Evolutionary conservation across 2,113 vertebrate species (phyloP).

Genomic region (Zonotrichia leucophrys): DNA sequence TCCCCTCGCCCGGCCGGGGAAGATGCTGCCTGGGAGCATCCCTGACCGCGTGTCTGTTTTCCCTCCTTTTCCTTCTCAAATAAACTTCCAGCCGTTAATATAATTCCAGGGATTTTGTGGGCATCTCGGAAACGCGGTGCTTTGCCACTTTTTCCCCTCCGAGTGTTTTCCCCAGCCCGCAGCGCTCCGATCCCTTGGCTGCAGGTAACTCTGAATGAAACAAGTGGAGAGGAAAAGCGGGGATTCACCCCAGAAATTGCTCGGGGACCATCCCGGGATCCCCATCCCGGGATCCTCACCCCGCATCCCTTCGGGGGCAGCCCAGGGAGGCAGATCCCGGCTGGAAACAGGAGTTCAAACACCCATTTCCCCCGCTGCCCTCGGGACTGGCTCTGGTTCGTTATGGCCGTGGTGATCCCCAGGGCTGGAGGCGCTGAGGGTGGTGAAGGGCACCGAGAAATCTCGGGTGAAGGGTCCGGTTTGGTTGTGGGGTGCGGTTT

Average conservation of each 20-base stretch:
- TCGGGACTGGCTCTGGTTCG: neutral
- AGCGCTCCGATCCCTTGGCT: neutral
- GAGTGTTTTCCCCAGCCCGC: neutral
- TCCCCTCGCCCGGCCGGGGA: neutral
- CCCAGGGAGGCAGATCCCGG: neutral
- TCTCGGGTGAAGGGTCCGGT: rapidly evolving
- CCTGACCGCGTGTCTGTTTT: neutral
- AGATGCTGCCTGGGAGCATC: no score
- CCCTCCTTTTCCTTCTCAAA: neutral
- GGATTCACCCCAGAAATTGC: rapidly evolving
- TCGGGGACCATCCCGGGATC: rapidly evolving
- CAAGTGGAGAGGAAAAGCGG: no score
- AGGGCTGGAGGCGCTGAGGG: neutral
- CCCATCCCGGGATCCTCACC: rapidly evolving
- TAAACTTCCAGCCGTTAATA: neutral
- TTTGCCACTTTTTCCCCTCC: rapidly evolving
- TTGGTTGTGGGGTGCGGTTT: neutral
- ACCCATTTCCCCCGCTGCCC: rapidly evolving
- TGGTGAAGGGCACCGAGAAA: neutral
- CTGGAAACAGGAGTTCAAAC: neutral
- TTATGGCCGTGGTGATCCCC: neutral
- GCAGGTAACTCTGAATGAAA: neutral
- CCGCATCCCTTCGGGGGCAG: neutral
- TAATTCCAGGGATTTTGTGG: neutral
- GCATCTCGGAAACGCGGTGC: neutral